Conservation (phyloP, 1,140 invertebrate species). For the Ladona fulva region DNA sequence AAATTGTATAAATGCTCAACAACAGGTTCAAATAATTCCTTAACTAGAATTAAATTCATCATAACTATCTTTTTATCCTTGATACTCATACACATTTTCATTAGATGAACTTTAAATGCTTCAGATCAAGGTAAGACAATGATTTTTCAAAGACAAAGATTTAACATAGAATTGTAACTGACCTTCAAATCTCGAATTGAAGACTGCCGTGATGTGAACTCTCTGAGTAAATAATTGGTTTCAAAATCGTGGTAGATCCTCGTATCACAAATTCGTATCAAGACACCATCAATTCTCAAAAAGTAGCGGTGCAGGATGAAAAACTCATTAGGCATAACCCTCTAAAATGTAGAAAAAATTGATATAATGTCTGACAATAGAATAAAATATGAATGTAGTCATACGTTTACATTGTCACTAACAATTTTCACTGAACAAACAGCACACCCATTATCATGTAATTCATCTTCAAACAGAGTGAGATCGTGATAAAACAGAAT, state of each 20-base stretch:
- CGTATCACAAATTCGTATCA: slow-evolving; percentile 85
- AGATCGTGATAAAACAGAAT: slow-evolving; percentile 94
- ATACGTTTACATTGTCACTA: slow-evolving; percentile 37
- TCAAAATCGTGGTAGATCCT: slow-evolving; percentile 78
- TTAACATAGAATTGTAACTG: slow-evolving; percentile 20
- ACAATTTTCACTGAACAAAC: slow-evolving; percentile 89
- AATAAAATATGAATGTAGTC: neutral
- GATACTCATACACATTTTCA: too few relatives aligned
- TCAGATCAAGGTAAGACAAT: too few relatives aligned
- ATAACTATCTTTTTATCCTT: too few relatives aligned
- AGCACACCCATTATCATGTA: slow-evolving; percentile 95
- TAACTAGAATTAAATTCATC: too few relatives aligned
- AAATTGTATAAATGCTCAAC: too few relatives aligned
- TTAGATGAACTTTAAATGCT: too few relatives aligned
- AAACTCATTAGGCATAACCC: slow-evolving; percentile 91
- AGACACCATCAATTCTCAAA: slow-evolving; percentile 85
- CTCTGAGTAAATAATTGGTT: slow-evolving; percentile 62
- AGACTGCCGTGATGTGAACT: slow-evolving; percentile 66
- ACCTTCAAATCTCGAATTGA: slow-evolving; percentile 50
- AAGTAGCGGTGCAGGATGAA: slow-evolving; percentile 88
- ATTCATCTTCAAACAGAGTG: slow-evolving; percentile 93
- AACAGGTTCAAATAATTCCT: too few relatives aligned
- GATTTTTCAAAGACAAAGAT: too few relatives aligned
- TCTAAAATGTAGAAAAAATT: slow-evolving; percentile 47
- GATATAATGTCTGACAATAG: neutral